A percentile compares a stretch with the other conserved stretches of the same genome.
Evolutionary conservation across 2,797 vertebrate genomes (phyloP).

Genomic region (Pempheris klunzingeri): DNA sequence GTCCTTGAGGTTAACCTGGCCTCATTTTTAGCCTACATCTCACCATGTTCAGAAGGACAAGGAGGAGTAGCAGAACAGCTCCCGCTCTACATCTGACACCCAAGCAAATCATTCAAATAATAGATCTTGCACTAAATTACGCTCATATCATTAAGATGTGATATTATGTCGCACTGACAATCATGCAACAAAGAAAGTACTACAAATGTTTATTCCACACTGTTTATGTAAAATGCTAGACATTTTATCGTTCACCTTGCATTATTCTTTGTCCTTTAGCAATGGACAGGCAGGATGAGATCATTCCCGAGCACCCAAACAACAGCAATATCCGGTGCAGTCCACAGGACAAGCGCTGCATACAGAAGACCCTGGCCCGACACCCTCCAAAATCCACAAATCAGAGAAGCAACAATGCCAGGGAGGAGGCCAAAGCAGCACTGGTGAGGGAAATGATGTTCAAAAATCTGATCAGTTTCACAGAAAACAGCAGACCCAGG

Average conservation of each 20-base stretch:
- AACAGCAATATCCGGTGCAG: slow-evolving; percentile 94
- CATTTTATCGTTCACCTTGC: background rate
- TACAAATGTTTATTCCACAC: background rate
- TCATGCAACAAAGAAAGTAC: background rate
- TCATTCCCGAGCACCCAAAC: slow-evolving; percentile 90
- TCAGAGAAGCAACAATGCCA: slow-evolving; percentile 84
- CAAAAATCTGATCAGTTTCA: slow-evolving; percentile 32
- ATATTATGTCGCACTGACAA: background rate
- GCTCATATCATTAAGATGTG: background rate
- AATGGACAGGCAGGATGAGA: slow-evolving; percentile 84
- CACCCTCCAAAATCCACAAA: slow-evolving; percentile 85
- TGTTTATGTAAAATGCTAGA: background rate
- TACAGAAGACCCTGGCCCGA: slow-evolving; percentile 90
- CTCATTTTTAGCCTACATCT: slow-evolving; percentile 73
- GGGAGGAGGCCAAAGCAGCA: slow-evolving; percentile 86
- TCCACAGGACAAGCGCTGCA: slow-evolving; percentile 91
- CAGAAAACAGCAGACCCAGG: slow-evolving; percentile 27
- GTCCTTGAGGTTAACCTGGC: slow-evolving; percentile 71
- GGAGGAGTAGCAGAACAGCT: slow-evolving; percentile 27
- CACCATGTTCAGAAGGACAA: slow-evolving; percentile 47
- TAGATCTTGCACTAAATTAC: background rate
- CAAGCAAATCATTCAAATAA: slow-evolving; percentile 9
- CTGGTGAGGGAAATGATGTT: slow-evolving; percentile 77
- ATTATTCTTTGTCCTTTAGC: slow-evolving; percentile 55
- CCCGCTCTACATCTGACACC: slow-evolving; percentile 26